Evolutionary conservation across 1,140 invertebrate species (phyloP).

Genomic region (Trinorchestia longiramus): DNA sequence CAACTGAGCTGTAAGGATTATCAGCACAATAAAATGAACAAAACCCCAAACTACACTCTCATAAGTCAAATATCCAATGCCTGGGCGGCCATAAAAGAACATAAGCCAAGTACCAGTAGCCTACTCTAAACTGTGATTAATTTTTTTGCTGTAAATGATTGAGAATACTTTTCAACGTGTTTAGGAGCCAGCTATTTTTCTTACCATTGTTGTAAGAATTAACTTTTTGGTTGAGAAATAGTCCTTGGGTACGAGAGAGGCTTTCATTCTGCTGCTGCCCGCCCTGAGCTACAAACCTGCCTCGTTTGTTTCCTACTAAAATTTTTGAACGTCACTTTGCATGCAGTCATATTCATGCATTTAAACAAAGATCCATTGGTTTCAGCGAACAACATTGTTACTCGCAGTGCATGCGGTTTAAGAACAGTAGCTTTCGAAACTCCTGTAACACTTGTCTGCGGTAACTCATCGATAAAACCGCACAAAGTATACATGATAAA

Average conservation of each 20-base stretch:
- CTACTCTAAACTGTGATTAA: no score
- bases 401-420: not conserved
- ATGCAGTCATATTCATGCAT: not conserved
- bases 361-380: not conserved
- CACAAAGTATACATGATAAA: not conserved
- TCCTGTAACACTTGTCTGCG: not conserved
- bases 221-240: not conserved
- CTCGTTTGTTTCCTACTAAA: not conserved
- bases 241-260: not conserved
- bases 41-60: no score
- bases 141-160: not conserved
- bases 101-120: no score
- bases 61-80: no score
- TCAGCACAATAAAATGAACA: no score
- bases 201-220: not conserved
- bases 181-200: no score
- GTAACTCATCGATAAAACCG: not conserved
- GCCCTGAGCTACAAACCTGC: not conserved
- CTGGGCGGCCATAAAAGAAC: no score
- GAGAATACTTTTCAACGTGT: not conserved
- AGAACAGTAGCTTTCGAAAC: not conserved
- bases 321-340: not conserved
- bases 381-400: not conserved
- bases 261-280: not conserved
- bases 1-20: no score